Conservation (phyloP, 2,113 vertebrate genomes). For the Microcebus lehilahytsara region DNA sequence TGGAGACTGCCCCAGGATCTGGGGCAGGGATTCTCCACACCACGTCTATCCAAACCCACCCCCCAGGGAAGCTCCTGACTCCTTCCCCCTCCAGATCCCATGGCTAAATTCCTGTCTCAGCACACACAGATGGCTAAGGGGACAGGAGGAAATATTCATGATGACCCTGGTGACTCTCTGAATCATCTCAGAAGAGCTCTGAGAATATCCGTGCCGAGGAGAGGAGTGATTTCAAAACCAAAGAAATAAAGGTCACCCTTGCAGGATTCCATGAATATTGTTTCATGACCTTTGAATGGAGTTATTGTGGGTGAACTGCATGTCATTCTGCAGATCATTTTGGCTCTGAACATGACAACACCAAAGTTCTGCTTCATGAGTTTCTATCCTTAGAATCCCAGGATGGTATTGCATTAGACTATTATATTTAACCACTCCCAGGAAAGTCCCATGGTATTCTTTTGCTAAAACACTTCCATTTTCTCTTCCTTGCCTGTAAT, state of each 20-base stretch:
- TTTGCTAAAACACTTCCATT: neutral
- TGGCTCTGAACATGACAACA: neutral
- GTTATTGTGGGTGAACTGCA: neutral
- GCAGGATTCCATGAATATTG: neutral
- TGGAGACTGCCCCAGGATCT: neutral
- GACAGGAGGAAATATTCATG: neutral
- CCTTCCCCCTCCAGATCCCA: neutral
- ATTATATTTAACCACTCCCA: neutral
- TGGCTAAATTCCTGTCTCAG: neutral
- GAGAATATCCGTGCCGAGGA: neutral
- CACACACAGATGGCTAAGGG: neutral
- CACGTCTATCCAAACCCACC: neutral
- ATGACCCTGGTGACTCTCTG: neutral
- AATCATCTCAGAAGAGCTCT: neutral
- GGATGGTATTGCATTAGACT: neutral
- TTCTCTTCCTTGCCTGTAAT: neutral
- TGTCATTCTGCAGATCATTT: neutral
- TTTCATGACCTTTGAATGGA: neutral
- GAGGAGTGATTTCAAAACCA: neutral
- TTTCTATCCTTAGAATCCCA: neutral
- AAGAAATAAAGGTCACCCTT: neutral
- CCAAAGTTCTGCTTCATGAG: neutral
- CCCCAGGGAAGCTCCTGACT: too few relatives aligned
- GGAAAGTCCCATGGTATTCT: neutral
- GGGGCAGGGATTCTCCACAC: neutral